phyloP scores from a whole-genome alignment of 2,888 invertebrate genomes.

The Andrena haemorrhoa region DNA sequence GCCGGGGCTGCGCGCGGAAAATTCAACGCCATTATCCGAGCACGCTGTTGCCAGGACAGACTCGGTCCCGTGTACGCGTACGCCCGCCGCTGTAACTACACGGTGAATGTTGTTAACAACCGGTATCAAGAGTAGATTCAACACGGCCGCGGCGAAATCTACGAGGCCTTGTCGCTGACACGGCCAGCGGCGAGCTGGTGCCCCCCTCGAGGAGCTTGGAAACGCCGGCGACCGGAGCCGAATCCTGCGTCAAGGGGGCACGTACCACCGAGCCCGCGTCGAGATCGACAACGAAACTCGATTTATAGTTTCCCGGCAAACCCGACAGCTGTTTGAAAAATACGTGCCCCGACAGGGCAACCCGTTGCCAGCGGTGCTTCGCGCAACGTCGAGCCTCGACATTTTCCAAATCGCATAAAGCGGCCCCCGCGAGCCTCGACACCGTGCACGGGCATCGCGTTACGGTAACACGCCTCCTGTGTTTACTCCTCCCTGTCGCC shows the following conservation, averaged over 20 bases:
- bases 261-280: constrained; percentile 17
- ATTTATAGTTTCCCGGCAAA: constrained; percentile 54
- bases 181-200: constrained; percentile 48
- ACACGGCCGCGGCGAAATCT: constrained; percentile 65
- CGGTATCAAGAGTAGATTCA: constrained; percentile 73
- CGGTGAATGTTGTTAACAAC: constrained; percentile 71
- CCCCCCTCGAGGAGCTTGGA: constrained; percentile 35
- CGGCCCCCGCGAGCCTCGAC: neutral
- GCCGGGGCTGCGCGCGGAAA: constrained; percentile 57
- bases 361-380: constrained; percentile 7
- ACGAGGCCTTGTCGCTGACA: constrained; percentile 68
- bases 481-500: constrained; percentile 24
- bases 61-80: constrained; percentile 15
- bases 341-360: constrained; percentile 42
- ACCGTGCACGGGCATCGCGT: constrained; percentile 24
- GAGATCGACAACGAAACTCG: constrained; percentile 67
- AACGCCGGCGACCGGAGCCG: neutral
- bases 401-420: constrained; percentile 35
- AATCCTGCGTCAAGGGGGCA: constrained; percentile 14
- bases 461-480: neutral
- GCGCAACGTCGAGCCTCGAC: constrained; percentile 23
- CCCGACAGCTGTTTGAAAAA: constrained; percentile 62
- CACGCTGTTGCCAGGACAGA: constrained; percentile 45
- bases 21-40: constrained; percentile 66
- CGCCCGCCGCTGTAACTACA: constrained; percentile 55